These are phyloP conservation scores for Scrobipalpa costella DNA, from an alignment of 2,888 invertebrate species.

Conservation along the genomic window DNA sequence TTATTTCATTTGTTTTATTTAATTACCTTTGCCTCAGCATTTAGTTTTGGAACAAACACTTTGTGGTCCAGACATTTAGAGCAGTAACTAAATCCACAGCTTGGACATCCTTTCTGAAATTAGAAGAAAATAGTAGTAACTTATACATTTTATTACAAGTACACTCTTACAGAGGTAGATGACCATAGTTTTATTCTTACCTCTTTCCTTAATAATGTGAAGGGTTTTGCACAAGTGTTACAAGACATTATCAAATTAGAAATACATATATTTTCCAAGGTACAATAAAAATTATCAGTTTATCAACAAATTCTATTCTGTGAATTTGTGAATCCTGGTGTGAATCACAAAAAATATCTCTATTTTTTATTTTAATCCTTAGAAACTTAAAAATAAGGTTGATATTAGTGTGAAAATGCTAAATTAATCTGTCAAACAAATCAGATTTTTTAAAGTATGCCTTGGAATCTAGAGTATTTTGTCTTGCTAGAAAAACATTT, in stretches of 20 bases:
- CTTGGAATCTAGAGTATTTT: background rate
- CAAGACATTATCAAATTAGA: conserved; percentile 82
- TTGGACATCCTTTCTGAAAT: conserved; percentile 89
- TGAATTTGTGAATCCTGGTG: no score
- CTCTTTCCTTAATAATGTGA: conserved; percentile 87
- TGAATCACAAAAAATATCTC: background rate
- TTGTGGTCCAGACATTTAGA: conserved; percentile 89
- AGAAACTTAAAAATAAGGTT: background rate
- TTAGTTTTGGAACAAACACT: conserved; percentile 83
- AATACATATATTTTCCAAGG: background rate
- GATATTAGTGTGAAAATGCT: background rate
- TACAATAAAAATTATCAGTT: no score
- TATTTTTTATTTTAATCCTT: background rate
- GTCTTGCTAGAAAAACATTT: background rate
- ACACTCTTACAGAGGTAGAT: no score
- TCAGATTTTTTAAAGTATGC: background rate
- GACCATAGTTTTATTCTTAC: no score
- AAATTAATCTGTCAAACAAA: background rate
- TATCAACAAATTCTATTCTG: no score
- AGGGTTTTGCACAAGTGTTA: conserved; percentile 86
- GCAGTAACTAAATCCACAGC: conserved; percentile 92
- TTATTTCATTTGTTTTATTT: no score
- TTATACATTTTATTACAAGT: no score
- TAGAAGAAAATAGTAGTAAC: conserved; percentile 24
- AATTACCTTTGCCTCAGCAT: conserved; percentile 84